phyloP scores from a whole-genome alignment of 2,888 invertebrate species.

The Eupithecia abbreviata region DNA sequence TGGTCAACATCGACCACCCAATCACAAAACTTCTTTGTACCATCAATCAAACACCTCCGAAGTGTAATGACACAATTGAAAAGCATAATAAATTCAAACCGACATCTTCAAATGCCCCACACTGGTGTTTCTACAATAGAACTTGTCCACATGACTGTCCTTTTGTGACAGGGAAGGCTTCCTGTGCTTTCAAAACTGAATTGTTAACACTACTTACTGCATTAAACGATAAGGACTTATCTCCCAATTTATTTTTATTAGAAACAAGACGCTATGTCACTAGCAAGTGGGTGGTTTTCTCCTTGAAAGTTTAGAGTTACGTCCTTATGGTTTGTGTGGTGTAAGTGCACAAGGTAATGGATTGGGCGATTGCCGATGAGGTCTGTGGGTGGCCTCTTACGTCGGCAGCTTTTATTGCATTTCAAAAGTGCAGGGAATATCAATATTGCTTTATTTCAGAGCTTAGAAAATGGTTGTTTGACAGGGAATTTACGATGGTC shows the following conservation, averaged over 20 bases:
- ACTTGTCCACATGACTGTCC: conserved; percentile 58
- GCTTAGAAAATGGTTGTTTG: conserved; percentile 29
- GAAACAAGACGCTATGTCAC: conserved; percentile 22
- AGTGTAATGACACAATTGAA: conserved; percentile 38
- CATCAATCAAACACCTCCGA: conserved; percentile 35
- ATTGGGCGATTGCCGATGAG: conserved; percentile 70
- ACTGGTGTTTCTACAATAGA: conserved; percentile 54
- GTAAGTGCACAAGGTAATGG: conserved; percentile 67
- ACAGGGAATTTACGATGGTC: conserved; percentile 18
- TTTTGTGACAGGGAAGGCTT: conserved; percentile 70
- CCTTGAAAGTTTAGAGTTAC: conserved; percentile 23
- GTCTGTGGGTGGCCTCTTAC: conserved; percentile 69
- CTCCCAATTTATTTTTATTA: neutral
- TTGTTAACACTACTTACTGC: conserved; percentile 53
- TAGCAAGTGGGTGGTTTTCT: conserved; percentile 1
- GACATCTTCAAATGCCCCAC: conserved; percentile 55
- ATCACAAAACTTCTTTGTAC: conserved; percentile 17
- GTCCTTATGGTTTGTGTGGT: conserved; percentile 43
- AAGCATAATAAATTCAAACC: conserved; percentile 53
- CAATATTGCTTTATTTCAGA: conserved; percentile 52
- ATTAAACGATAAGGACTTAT: conserved; percentile 28
- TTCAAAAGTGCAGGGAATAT: conserved; percentile 62
- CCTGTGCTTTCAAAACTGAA: conserved; percentile 72
- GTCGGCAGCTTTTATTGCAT: conserved; percentile 65
- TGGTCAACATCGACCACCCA: conserved; percentile 26